Evolutionary conservation across 2,888 invertebrate genomes (phyloP), one percentile per base, ranked within the genome.

Genomic region (Nezara viridula): DNA sequence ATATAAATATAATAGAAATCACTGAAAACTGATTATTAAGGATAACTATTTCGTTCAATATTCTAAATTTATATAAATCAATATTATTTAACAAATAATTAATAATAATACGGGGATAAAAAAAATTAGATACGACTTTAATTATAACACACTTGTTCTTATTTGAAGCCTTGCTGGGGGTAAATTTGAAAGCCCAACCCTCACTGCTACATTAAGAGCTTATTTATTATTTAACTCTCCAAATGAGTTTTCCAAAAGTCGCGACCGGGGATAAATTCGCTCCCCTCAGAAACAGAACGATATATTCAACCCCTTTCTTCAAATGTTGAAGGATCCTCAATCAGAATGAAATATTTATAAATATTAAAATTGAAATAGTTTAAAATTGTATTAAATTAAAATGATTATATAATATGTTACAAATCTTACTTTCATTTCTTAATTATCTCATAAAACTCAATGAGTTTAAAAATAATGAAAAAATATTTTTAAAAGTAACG

Each of bases 241-340:
- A 73, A 73, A 73, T 73, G 66, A 73, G 66, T 73, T 73, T 73
- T 73, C 66, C 66, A 27, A 73, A 73, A 73, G 66, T 32, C 66
- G 37, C 66, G 7, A 37, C 66, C 32, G 21, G 37, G 37, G 66
- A 73, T 73, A 73, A 73, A 73, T 73, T 73, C 19, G 6, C 66
- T 73, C 37, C 7, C 32, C 66, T 37, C 66, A 37, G 66, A 5
- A 3, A 73, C 27, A 21, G 66, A 73, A 73, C 66, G 66, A 73
- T 73, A 73, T 7, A 27, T 60, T 60, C 55, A 55, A 27, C 60
- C 60, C 14, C 27, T 32, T 60, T 60, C 27, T 60, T 27, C 32
- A 73, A 73, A 73, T 2, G 16, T 19, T 73, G 14, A 60, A 27
- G 14, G 14, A 12, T 27, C 12, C 24, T 55, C 24, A 9, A 10